Percentiles rank a stretch among this genome's conserved stretches.
Evolutionary conservation across 2,113 vertebrate species (phyloP).

Genomic region (Hemichromis elongatus): DNA sequence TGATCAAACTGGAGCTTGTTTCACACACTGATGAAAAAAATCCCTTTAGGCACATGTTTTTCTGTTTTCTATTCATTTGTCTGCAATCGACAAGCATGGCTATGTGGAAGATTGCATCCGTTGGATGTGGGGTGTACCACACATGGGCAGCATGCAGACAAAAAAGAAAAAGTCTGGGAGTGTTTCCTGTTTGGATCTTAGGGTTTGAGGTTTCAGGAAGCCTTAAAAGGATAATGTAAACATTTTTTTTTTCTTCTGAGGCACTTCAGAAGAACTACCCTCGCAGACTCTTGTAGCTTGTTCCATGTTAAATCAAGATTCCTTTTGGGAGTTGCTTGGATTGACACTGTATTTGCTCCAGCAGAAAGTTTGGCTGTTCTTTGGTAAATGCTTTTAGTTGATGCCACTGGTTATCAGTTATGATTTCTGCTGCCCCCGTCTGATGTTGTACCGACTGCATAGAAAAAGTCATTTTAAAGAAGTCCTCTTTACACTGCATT

Average conservation of each 20-base stretch:
- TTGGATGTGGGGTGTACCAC: background rate
- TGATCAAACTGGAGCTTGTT: background rate
- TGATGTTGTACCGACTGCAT: background rate
- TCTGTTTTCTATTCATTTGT: background rate
- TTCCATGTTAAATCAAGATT: background rate
- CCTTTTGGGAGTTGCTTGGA: background rate
- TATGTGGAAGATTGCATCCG: background rate
- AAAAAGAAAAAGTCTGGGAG: background rate
- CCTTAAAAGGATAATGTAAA: conserved; percentile 6
- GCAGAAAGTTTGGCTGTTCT: background rate
- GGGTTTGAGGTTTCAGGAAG: conserved; percentile 19
- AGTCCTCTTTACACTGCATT: background rate
- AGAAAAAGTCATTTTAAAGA: background rate
- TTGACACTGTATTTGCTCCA: background rate
- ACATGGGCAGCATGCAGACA: background rate
- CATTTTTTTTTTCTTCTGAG: background rate
- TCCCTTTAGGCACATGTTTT: background rate
- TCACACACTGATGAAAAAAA: background rate
- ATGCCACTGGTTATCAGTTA: background rate
- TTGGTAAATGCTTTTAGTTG: background rate
- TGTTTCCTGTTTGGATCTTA: conserved; percentile 38
- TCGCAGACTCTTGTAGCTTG: background rate
- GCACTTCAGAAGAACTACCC: background rate
- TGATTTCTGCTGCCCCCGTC: background rate
- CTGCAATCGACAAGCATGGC: background rate